Percentiles rank a stretch among this genome's conserved stretches.
Conservation (phyloP, 2,797 vertebrate species). For the Sciaenops ocellatus region DNA sequence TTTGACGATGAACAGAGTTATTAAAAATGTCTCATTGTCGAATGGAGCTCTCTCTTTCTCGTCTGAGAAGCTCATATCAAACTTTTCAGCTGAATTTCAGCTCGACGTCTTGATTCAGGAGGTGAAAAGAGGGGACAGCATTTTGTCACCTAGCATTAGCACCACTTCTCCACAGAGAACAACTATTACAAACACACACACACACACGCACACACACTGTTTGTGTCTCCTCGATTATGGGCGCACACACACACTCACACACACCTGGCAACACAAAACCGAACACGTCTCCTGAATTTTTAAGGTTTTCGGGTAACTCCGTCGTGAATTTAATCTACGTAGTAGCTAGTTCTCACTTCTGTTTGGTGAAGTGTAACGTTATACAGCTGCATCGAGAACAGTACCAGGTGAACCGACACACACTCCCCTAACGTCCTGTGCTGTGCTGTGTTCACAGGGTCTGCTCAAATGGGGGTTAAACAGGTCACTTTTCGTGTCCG, state of each 20-base stretch:
- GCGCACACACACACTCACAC: background rate
- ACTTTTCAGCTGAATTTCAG: background rate
- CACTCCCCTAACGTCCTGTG: background rate
- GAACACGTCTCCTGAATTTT: too few species aligned
- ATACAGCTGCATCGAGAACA: background rate
- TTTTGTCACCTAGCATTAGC: background rate
- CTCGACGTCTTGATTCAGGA: background rate
- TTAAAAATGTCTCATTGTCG: background rate
- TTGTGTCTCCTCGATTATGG: background rate
- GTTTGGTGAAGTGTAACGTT: background rate
- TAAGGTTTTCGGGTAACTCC: background rate
- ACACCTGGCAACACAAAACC: background rate
- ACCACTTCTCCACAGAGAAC: background rate
- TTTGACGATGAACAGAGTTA: background rate
- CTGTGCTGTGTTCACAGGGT: background rate
- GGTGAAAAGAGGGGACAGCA: background rate
- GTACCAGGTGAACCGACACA: constrained; percentile 6
- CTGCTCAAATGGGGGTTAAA: background rate
- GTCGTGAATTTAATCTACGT: background rate
- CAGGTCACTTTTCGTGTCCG: background rate
- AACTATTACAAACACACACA: background rate
- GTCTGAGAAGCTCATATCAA: background rate
- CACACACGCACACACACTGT: background rate
- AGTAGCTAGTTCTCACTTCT: background rate
- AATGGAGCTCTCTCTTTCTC: background rate